Percentiles rank a stretch among this genome's conserved stretches.
Conservation (phyloP, 2,113 vertebrate species). For the Oryzias melastigma region DNA sequence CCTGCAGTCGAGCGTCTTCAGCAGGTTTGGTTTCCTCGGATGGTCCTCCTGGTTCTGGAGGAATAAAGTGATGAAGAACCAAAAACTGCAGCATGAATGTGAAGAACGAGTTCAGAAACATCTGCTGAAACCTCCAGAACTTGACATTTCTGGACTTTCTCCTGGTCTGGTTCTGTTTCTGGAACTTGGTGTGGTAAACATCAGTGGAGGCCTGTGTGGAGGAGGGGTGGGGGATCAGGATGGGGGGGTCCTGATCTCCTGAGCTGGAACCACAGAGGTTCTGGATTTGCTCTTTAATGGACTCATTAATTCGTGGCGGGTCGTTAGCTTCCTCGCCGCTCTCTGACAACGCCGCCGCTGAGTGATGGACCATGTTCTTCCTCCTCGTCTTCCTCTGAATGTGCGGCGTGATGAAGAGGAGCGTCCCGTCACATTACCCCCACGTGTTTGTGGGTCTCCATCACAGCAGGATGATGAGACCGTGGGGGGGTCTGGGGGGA, state of each 20-base stretch:
- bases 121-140: too few species aligned
- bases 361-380: conserved; percentile 88
- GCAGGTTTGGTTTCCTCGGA: too few species aligned
- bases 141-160: too few species aligned
- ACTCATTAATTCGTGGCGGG: conserved; percentile 96
- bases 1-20: too few species aligned
- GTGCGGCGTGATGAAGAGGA: conserved; percentile 88
- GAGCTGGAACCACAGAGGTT: conserved; percentile 84
- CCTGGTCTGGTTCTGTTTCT: too few species aligned
- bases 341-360: conserved; percentile 91
- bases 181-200: too few species aligned
- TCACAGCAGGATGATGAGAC: conserved; percentile 45
- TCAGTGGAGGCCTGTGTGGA: too few species aligned
- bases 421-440: conserved; percentile 17
- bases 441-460: conserved; percentile 51
- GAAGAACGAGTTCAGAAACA: too few species aligned
- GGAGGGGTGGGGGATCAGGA: too few species aligned
- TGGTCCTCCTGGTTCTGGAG: too few species aligned
- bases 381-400: conserved; percentile 13
- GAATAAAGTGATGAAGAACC: too few species aligned
- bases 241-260: conserved; percentile 80
- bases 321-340: conserved; percentile 93
- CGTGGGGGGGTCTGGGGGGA: conserved; percentile 30
- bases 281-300: conserved; percentile 97
- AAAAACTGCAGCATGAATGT: too few species aligned